Base-by-base conservation (phyloP, 2,797 vertebrate species). In the Sciaenops ocellatus region DNA sequence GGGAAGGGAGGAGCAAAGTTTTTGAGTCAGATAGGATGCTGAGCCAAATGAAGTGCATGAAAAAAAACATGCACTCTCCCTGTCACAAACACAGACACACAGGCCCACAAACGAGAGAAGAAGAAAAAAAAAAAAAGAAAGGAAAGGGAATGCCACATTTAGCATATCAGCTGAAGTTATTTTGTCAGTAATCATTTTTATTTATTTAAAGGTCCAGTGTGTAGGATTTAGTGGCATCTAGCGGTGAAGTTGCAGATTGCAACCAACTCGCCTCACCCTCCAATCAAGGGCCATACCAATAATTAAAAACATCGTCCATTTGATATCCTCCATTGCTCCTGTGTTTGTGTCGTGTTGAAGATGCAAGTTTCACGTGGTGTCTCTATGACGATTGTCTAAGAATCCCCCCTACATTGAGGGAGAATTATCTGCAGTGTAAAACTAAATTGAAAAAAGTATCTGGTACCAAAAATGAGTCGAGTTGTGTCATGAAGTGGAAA, bases 1-100 rank as follows among this genome's bases (percentile, higher is more conserved):
- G 80, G 83, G 79, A 80, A 85, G 83, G 85, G 84, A 88, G 87
- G 83, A 83, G 68, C 59, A 81, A 47, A 26, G 51, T 61, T 65
- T 54, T 61, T 51, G 61, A 78, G 62, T 78, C 51, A 60, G 64
- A 84, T 65, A 76, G 60, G 73, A 85, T 51, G 66, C 46, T 51
- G 10, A 72, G 52, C 74, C 68, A 81, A 57, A 7, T 48, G 55
- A 73, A 76, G 63, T 71, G 24, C 60, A 63, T 54, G 28, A 50
- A 86, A 30, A 69, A n/a, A 55, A 55, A 69, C 8, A 76, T 10
- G n/a, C 15, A 79, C 52, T 42, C 34, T 38, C 34, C 34, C 34
- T 38, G 34, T 38, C 11, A 50, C 2, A 61, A 34, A 51, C 28
- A 60, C 24, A 78, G 67, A 64, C 51, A 68, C 20, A 75, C 30